Conservation (phyloP, 2,797 vertebrate genomes). For the Chiroxiphia lanceolata region DNA sequence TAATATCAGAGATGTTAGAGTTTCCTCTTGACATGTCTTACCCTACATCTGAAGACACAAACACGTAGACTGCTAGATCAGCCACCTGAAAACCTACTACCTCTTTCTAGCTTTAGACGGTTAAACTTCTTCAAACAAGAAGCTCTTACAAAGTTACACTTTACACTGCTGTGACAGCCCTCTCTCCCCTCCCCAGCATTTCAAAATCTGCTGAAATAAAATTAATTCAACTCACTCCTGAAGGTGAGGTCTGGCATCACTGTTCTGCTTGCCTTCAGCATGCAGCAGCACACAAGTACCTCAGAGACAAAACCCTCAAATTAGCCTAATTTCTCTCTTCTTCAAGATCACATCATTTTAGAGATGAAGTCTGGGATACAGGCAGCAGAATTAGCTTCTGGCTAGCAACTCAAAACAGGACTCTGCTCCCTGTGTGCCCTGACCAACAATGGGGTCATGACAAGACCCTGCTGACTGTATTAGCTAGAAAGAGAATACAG, state of each 20-base stretch:
- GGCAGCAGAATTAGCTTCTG: background rate
- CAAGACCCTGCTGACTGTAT: background rate
- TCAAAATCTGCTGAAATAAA: background rate
- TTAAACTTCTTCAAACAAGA: background rate
- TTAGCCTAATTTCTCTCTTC: background rate
- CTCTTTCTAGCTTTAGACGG: background rate
- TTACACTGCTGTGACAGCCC: background rate
- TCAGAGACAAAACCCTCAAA: background rate
- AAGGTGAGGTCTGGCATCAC: background rate
- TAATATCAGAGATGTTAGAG: background rate
- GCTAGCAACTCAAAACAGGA: background rate
- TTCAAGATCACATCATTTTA: background rate
- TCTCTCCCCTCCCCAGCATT: background rate
- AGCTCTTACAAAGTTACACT: background rate
- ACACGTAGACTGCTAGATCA: background rate
- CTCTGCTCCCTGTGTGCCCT: background rate
- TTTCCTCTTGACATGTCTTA: background rate
- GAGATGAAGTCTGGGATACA: background rate
- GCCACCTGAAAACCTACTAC: background rate
- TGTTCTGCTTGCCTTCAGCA: background rate
- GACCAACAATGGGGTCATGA: background rate
- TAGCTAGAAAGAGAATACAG: background rate
- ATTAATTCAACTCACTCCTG: background rate
- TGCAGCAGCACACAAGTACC: background rate
- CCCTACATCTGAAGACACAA: background rate